Percentiles rank a stretch among this genome's conserved stretches.
Conservation (phyloP, 1,140 invertebrate species). For the Hermatobates lingyangjiaoensis region DNA sequence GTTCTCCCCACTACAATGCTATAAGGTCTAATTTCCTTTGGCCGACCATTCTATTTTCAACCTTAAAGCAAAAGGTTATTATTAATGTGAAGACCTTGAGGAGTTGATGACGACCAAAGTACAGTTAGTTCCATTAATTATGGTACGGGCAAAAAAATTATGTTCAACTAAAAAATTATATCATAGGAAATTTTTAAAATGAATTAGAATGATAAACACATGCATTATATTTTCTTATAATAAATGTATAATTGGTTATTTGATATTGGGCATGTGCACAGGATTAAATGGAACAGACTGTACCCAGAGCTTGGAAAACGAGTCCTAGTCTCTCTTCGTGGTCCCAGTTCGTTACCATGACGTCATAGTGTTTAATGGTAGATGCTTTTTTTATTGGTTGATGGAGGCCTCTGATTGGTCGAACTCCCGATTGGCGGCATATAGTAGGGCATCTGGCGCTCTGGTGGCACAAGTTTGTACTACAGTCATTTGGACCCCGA, state of each 20-base stretch:
- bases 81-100: constrained; percentile 6
- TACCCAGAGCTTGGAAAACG: constrained; percentile 11
- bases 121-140: constrained; percentile 4
- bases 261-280: not conserved
- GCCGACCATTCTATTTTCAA: not conserved
- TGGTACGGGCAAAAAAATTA: too few relatives aligned
- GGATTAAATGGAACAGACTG: constrained; percentile 3
- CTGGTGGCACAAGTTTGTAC: constrained; percentile 2
- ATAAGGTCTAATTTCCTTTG: not conserved
- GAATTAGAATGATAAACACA: too few relatives aligned
- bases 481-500: not conserved
- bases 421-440: constrained; percentile 1
- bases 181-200: too few relatives aligned
- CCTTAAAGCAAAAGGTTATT: constrained; percentile 2
- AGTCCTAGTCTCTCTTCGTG: constrained; percentile 6
- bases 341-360: not conserved
- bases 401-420: constrained; percentile 3
- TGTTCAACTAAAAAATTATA: too few relatives aligned
- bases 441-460: constrained; percentile 6
- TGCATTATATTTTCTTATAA: too few relatives aligned
- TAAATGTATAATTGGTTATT: too few relatives aligned
- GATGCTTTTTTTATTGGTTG: constrained; percentile 5
- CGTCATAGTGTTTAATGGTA: constrained; percentile 6
- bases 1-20: not conserved
- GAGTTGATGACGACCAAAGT: not conserved